Base-by-base conservation (phyloP, 2,113 vertebrate genomes). In the Thalassoma bifasciatum region DNA sequence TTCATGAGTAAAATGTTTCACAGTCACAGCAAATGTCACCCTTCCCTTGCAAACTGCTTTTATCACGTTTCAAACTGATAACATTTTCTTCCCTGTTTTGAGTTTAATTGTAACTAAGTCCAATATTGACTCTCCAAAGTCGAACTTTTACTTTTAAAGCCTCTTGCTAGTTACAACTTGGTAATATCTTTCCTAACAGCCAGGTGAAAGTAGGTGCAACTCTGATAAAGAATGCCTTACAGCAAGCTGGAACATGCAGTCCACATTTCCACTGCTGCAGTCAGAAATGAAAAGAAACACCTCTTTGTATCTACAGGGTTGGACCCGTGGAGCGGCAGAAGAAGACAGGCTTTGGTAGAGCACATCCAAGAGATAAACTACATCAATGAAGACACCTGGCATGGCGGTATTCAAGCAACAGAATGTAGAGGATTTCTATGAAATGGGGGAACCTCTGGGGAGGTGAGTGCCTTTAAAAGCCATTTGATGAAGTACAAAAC, bases 401-500 rank as follows among this genome's bases (percentile, higher is more conserved):
- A 99, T 99, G 98, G 96, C 95, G 66, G 87, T 93, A 21, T 99
- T 99, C 92, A 99, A 98, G 78, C 96, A 98, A 81, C 95, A 98
- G 90, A 96, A 94, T 84, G 95, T 99, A 80, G 97, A 98, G 53
- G 97, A 99, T 0, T 87, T 96, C 77, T 99, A 99, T 1, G 96
- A 97, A 86, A 93, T 98, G 5, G 95, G 94, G 50, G 95, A 97
- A 85, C 95, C 95, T 49, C 94, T 99, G 19, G 98, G 98, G 78
- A 99, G 96, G 98, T 98, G 86, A 95, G 95, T 77, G 30, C 37
- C 36, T 23, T 10, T 46, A 10, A 10, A 34, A 59, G 26, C 8
- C 66, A 19, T 37, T 63, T 49, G 11, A 40, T 4, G 4, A 50
- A 30, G 8, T 5, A 49, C 54, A 64, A 52, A 47, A 52, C 3